Evolutionary conservation across 23 tunicate genomes (phyloP), one percentile per base, ranked within the genome.

Genomic region (Styela plicata): DNA sequence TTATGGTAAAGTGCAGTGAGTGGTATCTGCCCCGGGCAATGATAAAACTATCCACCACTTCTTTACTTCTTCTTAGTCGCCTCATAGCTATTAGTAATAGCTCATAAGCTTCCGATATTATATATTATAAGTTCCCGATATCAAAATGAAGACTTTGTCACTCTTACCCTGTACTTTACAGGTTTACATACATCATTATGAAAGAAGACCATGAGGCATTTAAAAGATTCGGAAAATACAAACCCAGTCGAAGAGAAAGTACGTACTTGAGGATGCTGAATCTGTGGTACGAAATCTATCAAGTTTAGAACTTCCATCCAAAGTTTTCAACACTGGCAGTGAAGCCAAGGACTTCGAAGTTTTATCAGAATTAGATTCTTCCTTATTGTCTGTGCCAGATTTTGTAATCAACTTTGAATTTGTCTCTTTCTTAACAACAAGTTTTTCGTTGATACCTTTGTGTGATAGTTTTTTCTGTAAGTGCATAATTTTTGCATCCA

Each of bases 221-320:
- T n/a, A n/a, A n/a, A n/a, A n/a, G n/a, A n/a, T n/a, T n/a, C n/a
- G n/a, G n/a, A n/a, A n/a, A n/a, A n/a, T n/a, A n/a, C n/a, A n/a
- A n/a, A n/a, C n/a, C 65, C 65, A 62, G 65, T 62, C n/a, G 22
- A 62, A 0, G 22, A 62, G n/a, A 22, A 62, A 0, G 0, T 21
- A 67, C 71, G 16, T 67, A 67, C 71, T 67, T 18, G 71, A 67
- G 19, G 71, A 67, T 13, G 23, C 71, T 16, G 71, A 67, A 22
- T 67, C 71, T 0, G 71, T 67, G 16, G 71, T 67, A 13, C 71
- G 71, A 24, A 67, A 67, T 67, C 71, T 67, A 18, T 67, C 71
- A 27, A 67, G 31, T 29, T 25, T 29, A 25, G 71, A 67, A 16
- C 23, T 25, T 27, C 31, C 31, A 29, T 67, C 71, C 22, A 29